Evolutionary conservation across 2,888 invertebrate genomes (phyloP), one percentile per base, ranked within the genome.

Genomic region (Pristionchus maxplancki): DNA sequence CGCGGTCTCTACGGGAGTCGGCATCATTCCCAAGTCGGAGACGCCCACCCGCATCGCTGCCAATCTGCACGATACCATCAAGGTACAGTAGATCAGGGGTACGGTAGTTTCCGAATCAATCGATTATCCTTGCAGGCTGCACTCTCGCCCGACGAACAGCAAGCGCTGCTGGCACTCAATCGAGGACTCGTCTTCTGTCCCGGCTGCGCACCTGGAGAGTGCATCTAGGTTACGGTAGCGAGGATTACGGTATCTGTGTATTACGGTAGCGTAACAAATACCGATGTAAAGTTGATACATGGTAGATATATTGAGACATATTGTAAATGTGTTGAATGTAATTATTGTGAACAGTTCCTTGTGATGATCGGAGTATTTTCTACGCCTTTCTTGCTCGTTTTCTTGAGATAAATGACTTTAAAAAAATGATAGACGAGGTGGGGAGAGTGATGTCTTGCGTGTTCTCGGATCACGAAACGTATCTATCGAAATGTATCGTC

Each of bases 21-120:
- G 90, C 37, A 91, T 92, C 88, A 91, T 92, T 89, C 92, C 92
- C 31, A 92, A 92, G 82, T 91, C 91, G 44, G 92, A 89, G 31
- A 91, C 89, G 28, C 91, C 92, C 15, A 4, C 88, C 1, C 31
- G 88, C 40, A 88, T 88, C 64, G 82, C 64, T 0, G 0, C 88
- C 28, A 88, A 88, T 48, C 82, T 88, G n/a, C 82, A 44, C n/a
- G 88, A 88, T 48, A 64, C 83, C 9, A 31, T 81, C 82, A 88
- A 88, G 88, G 85, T 85, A 53, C 82, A 53, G 53, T 50, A 53
- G 50, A 28, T n/a, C n/a, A 78, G 62, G 64, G 64, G 64, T 64
- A 64, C 64, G 3, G 64, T 64, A 64, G 64, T 1, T 13, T 8
- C n/a, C n/a, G n/a, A n/a, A n/a, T n/a, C n/a, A n/a, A n/a, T n/a